A percentile compares a stretch with the other conserved stretches of the same genome.
phyloP scores from a whole-genome alignment of 2,797 vertebrate genomes.

The Lacerta agilis region DNA sequence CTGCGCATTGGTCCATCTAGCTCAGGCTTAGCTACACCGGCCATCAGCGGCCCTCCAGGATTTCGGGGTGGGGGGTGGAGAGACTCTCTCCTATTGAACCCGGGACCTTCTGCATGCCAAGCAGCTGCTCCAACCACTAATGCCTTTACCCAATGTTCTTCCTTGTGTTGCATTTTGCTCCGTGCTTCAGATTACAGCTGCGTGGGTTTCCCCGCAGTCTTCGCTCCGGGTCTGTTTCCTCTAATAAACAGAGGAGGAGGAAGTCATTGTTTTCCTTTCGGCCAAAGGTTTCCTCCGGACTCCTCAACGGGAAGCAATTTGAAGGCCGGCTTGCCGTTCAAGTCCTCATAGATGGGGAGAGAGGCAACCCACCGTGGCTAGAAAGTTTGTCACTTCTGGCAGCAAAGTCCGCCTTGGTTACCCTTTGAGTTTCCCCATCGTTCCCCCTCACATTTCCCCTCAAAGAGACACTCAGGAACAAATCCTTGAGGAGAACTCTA shows the following conservation, averaged over 20 bases:
- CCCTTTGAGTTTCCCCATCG: neutral
- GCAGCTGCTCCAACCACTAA: no score
- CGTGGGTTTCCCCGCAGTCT: no score
- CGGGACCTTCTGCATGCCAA: no score
- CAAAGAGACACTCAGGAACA: neutral
- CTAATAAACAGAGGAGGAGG: neutral
- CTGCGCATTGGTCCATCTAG: neutral
- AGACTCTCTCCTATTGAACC: no score
- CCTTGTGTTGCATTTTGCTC: no score
- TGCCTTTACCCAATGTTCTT: no score
- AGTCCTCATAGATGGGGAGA: neutral
- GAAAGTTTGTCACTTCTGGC: neutral
- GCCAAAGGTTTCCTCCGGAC: neutral
- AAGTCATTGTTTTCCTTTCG: neutral
- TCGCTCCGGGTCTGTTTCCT: no score
- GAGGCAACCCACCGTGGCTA: neutral
- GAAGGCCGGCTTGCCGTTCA: neutral
- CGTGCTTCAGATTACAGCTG: no score
- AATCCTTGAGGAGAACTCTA: neutral
- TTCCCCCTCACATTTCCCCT: neutral
- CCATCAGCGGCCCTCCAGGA: neutral
- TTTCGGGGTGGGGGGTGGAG: neutral
- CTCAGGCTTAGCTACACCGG: neutral
- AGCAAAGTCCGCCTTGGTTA: accelerated
- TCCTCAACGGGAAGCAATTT: slow-evolving; percentile 4